phyloP scores from a whole-genome alignment of 2,113 vertebrate species.

The Platysternon megacephalum region DNA sequence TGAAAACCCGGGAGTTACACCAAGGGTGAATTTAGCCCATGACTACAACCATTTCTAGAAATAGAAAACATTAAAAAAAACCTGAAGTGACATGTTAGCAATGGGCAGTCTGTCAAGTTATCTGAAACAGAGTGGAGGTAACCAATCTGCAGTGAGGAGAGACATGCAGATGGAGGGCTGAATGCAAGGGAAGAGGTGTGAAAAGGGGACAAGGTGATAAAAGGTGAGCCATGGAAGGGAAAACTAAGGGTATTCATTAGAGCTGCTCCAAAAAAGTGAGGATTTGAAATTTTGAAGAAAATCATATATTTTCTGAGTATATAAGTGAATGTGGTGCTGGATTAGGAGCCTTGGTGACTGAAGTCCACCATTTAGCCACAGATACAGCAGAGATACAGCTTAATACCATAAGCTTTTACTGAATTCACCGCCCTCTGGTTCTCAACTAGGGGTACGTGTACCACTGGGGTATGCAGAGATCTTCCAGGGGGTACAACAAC shows the following conservation, averaged over 20 bases:
- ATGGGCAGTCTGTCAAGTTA: background rate
- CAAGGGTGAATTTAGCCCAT: background rate
- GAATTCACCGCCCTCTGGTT: background rate
- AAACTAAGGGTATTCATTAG: background rate
- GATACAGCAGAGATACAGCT: background rate
- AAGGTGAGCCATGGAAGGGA: background rate
- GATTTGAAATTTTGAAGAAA: background rate
- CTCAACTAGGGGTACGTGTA: no score
- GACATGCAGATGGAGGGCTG: background rate
- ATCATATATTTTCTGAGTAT: background rate
- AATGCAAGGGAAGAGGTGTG: background rate
- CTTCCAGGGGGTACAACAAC: no score
- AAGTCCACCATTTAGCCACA: background rate
- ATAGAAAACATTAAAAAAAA: slow-evolving; percentile 57
- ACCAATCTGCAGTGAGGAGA: background rate
- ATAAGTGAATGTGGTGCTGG: background rate
- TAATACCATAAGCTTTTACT: background rate
- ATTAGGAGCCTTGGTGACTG: background rate
- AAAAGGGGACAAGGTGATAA: background rate
- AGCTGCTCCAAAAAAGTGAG: background rate
- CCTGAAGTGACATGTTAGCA: slow-evolving; percentile 45
- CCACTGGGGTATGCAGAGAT: no score
- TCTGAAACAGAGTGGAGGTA: background rate
- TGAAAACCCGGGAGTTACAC: background rate
- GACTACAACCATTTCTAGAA: slow-evolving; percentile 34